A percentile compares a stretch with the other conserved stretches of the same genome.
These are phyloP conservation scores for Rhyacichthys aspro DNA, from an alignment of 2,797 vertebrate species.

Conservation along the genomic window DNA sequence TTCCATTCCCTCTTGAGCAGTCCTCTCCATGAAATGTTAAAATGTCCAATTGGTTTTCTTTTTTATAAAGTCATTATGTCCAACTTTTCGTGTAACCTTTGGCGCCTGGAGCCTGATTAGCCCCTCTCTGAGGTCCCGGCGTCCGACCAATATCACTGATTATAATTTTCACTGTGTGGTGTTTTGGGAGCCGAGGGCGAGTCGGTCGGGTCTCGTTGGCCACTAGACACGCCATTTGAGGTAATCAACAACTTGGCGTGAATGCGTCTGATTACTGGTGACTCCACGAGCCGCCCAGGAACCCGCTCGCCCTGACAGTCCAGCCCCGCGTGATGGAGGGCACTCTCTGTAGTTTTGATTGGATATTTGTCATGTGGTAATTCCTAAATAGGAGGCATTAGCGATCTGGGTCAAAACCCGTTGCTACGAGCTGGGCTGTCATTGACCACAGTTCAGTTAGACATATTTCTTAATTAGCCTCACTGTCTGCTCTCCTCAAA, in stretches of 20 bases:
- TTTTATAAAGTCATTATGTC: slow-evolving; percentile 22
- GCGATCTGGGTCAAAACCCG: slow-evolving; percentile 74
- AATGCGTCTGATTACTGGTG: slow-evolving; percentile 64
- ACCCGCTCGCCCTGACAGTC: slow-evolving; percentile 37
- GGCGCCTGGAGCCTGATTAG: slow-evolving; percentile 41
- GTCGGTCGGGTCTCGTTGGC: slow-evolving; percentile 41
- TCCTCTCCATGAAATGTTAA: not conserved
- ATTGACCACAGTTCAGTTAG: slow-evolving; percentile 73
- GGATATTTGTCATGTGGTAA: slow-evolving; percentile 73
- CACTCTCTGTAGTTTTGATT: slow-evolving; percentile 59
- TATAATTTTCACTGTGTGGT: slow-evolving; percentile 54
- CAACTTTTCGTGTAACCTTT: slow-evolving; percentile 31
- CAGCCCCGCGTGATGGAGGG: slow-evolving; percentile 51
- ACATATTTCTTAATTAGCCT: slow-evolving; percentile 81
- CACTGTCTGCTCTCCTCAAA: slow-evolving; percentile 75
- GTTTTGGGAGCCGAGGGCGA: slow-evolving; percentile 34
- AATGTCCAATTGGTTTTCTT: not conserved
- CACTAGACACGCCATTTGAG: slow-evolving; percentile 58
- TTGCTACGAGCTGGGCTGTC: slow-evolving; percentile 66
- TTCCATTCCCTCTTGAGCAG: not conserved
- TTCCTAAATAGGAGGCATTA: slow-evolving; percentile 74
- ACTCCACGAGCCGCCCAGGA: slow-evolving; percentile 53
- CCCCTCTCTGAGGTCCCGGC: slow-evolving; percentile 30
- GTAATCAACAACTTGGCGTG: slow-evolving; percentile 72
- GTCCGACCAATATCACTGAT: slow-evolving; percentile 62